phyloP scores from a whole-genome alignment of 2,113 vertebrate species.

The Hydrochoerus hydrochaeris region DNA sequence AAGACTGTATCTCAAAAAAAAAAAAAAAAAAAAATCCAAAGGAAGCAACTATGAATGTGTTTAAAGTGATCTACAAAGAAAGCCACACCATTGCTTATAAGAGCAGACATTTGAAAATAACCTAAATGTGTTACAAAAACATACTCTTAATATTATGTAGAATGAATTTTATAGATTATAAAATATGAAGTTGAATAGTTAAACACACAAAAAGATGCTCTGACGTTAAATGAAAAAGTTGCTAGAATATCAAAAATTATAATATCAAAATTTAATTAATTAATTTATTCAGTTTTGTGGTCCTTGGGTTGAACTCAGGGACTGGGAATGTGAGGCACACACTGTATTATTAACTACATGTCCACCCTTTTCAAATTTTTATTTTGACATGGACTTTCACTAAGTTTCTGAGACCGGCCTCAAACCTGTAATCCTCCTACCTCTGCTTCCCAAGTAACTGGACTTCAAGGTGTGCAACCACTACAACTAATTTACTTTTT shows the following conservation, averaged over 20 bases:
- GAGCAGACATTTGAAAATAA: neutral
- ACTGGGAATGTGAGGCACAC: neutral
- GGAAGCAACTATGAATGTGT: neutral
- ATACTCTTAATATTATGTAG: neutral
- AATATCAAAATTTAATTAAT: neutral
- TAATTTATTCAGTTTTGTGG: neutral
- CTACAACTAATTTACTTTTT: neutral
- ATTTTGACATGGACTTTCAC: neutral
- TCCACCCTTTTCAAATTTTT: neutral
- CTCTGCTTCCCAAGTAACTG: neutral
- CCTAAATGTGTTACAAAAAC: neutral
- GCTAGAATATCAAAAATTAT: constrained; percentile 18
- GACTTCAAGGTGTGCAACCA: neutral
- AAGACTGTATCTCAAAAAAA: neutral
- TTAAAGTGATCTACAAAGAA: neutral
- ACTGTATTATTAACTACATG: neutral
- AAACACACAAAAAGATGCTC: neutral
- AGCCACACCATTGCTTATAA: neutral
- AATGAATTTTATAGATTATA: neutral
- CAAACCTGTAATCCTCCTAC: neutral
- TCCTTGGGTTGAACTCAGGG: neutral
- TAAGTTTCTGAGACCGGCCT: neutral
- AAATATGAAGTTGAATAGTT: neutral
- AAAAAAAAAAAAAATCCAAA: neutral
- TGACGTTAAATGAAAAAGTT: neutral